Percentiles rank a stretch among this genome's conserved stretches.
Evolutionary conservation across 30 jellyfish, hydroid and myxozoan species (phyloP).

Genomic region (Nemopilema nomurai): DNA sequence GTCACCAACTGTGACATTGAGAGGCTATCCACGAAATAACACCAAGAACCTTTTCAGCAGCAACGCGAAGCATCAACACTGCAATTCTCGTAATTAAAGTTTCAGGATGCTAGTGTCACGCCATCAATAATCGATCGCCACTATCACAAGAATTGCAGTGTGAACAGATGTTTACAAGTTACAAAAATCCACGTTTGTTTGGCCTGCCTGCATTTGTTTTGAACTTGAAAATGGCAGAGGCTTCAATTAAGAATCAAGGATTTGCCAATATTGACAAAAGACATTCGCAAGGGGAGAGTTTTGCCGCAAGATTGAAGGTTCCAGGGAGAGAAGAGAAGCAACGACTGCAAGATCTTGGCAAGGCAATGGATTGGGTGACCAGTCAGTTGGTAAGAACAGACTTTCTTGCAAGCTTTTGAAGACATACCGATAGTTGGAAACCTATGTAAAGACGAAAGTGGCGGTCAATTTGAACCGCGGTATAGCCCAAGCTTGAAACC

Average conservation of each 20-base stretch:
- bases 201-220: neutral
- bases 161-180: neutral
- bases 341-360: constrained; percentile 29
- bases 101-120: neutral
- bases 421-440: neutral
- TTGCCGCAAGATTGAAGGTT: neutral
- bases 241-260: neutral
- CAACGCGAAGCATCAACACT: neutral
- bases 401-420: neutral
- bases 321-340: constrained; percentile 28
- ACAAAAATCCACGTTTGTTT: neutral
- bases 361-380: constrained; percentile 35
- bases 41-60: neutral
- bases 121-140: neutral
- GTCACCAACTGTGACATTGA: neutral
- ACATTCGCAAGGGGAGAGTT: neutral
- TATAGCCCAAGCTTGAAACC: no score
- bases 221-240: neutral
- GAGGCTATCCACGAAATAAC: neutral
- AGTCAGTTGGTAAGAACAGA: constrained; percentile 38
- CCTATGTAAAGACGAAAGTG: no score
- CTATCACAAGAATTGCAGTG: neutral
- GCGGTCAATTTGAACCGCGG: no score
- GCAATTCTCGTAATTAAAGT: neutral
- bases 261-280: neutral